Evolutionary conservation across 37 sponge, comb jelly and placozoan genomes (phyloP).

Genomic region (Aphrocallistes beatrix): DNA sequence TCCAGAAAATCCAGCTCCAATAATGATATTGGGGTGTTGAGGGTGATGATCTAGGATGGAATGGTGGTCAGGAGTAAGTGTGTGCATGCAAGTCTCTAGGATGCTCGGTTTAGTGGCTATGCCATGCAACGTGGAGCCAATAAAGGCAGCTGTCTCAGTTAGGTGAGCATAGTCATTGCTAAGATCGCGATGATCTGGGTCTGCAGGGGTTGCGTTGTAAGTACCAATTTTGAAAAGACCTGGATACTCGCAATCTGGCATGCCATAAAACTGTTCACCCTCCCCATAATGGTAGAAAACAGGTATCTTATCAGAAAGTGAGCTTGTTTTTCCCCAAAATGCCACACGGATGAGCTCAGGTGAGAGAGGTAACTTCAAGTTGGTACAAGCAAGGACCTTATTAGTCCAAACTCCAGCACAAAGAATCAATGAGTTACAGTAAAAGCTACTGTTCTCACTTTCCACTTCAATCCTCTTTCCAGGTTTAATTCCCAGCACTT

Average conservation of each 20-base stretch:
- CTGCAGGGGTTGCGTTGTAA: neutral
- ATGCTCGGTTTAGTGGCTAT: constrained; percentile 18
- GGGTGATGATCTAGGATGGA: constrained; percentile 18
- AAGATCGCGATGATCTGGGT: neutral
- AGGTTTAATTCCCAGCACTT: constrained; percentile 45
- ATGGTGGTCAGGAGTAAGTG: neutral
- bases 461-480: constrained; percentile 31
- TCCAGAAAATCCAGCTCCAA: constrained; percentile 27
- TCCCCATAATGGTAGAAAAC: constrained; percentile 25
- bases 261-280: constrained; percentile 27
- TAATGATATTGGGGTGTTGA: neutral
- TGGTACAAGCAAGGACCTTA: constrained; percentile 24
- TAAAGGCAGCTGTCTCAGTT: neutral
- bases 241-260: constrained; percentile 65
- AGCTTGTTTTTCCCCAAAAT: neutral
- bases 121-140: neutral
- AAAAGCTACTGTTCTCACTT: constrained; percentile 36
- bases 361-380: constrained; percentile 37
- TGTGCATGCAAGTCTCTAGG: constrained; percentile 25
- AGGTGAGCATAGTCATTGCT: neutral
- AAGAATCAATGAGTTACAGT: constrained; percentile 37
- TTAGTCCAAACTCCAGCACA: constrained; percentile 67
- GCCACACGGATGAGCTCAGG: neutral
- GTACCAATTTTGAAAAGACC: constrained; percentile 59
- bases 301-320: constrained; percentile 25